Conservation (phyloP, 2,888 invertebrate species). For the Pheosia tremula region DNA sequence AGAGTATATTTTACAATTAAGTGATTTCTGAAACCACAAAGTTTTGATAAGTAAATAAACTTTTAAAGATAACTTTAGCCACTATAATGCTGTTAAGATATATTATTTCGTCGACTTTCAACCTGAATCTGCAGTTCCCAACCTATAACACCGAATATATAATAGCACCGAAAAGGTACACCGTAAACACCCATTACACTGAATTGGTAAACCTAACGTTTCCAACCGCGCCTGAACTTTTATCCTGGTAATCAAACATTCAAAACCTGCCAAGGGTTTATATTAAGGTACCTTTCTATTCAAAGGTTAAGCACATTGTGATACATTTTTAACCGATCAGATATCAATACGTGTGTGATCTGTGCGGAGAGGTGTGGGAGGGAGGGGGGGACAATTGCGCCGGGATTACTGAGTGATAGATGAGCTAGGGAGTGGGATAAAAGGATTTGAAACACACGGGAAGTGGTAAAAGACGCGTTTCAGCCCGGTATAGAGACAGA, state of each 20-base stretch:
- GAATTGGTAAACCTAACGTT: background rate
- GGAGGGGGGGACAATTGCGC: conserved; percentile 11
- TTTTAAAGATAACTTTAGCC: background rate
- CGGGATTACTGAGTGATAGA: conserved; percentile 30
- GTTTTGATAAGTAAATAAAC: background rate
- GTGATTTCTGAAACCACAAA: too few relatives aligned
- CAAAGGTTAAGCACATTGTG: background rate
- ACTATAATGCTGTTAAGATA: too few relatives aligned
- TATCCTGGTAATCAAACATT: background rate
- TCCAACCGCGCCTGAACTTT: background rate
- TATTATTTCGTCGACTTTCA: background rate
- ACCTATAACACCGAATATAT: background rate
- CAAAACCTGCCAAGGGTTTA: background rate
- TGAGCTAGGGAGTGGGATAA: conserved; percentile 12
- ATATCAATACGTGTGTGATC: conserved; percentile 4
- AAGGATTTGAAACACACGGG: background rate
- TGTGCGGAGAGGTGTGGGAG: conserved; percentile 2
- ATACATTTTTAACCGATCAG: background rate
- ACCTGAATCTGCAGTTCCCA: background rate
- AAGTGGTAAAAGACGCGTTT: background rate
- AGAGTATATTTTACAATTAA: too few relatives aligned
- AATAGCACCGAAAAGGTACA: background rate
- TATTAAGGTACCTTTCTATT: background rate
- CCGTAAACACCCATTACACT: background rate
- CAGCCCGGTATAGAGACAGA: too few relatives aligned